Conservation (phyloP, 2,113 vertebrate genomes). For the Echinops telfairi region DNA sequence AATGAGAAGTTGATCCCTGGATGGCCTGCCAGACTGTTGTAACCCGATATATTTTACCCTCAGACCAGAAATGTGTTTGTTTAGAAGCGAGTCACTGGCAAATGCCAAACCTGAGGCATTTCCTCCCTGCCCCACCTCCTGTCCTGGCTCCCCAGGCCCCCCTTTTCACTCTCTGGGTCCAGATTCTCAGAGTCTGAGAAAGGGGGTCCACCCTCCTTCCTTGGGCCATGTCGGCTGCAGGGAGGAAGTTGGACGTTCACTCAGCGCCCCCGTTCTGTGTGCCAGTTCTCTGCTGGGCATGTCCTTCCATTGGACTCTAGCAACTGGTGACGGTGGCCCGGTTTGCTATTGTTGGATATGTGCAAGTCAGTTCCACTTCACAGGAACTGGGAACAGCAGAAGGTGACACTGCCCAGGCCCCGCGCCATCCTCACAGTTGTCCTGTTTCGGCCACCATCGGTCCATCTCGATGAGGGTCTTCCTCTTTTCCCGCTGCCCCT, state of each 20-base stretch:
- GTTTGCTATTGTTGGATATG: background rate
- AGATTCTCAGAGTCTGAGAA: conserved; percentile 66
- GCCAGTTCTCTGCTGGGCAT: background rate
- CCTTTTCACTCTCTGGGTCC: conserved; percentile 38
- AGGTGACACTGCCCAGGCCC: too few relatives aligned
- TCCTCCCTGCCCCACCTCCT: conserved; percentile 66
- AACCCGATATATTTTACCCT: conserved; percentile 83
- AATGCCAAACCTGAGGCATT: conserved; percentile 79
- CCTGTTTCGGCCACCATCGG: too few relatives aligned
- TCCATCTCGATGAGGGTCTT: too few relatives aligned
- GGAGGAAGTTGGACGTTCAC: conserved; percentile 57
- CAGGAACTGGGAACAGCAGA: too few relatives aligned
- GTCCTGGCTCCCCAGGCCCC: conserved; percentile 61
- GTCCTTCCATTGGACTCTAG: background rate
- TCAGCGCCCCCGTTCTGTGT: background rate
- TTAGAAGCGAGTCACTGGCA: conserved; percentile 82
- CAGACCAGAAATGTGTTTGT: conserved; percentile 82
- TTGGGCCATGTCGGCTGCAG: background rate
- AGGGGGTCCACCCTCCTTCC: background rate
- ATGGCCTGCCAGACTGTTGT: conserved; percentile 78
- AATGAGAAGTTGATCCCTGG: conserved; percentile 69
- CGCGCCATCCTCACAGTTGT: too few relatives aligned
- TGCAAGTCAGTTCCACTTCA: too few relatives aligned
- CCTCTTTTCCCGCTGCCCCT: too few relatives aligned
- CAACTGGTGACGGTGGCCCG: background rate